Percentiles rank a stretch among this genome's conserved stretches.
phyloP scores from a whole-genome alignment of 2,113 vertebrate species.

The Cheilinus undulatus region DNA sequence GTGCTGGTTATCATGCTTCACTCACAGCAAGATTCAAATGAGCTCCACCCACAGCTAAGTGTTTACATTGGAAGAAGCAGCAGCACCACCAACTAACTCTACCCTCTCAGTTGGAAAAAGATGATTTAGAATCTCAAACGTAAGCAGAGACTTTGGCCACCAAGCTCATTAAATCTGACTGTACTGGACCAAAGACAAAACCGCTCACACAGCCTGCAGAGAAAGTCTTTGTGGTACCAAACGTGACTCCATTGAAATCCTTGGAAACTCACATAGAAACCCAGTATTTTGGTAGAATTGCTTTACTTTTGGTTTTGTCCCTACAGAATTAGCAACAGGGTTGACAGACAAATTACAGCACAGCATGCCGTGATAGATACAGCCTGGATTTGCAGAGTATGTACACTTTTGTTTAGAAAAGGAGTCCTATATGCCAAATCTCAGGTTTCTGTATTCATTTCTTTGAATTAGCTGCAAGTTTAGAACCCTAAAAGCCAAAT shows the following conservation, averaged over 20 bases:
- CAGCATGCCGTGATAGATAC: slow-evolving; percentile 42
- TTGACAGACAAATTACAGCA: slow-evolving; percentile 38
- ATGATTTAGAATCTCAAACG: slow-evolving; percentile 36
- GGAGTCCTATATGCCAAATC: slow-evolving; percentile 30
- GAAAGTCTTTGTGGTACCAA: background rate
- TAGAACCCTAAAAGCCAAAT: background rate
- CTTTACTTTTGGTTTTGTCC: slow-evolving; percentile 15
- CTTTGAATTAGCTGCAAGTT: background rate
- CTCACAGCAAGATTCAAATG: slow-evolving; percentile 62
- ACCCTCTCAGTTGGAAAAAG: slow-evolving; percentile 16
- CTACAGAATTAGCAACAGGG: slow-evolving; percentile 24
- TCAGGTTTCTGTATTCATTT: slow-evolving; percentile 9
- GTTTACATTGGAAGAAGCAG: slow-evolving; percentile 62
- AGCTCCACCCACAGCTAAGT: slow-evolving; percentile 39
- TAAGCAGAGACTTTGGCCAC: slow-evolving; percentile 8
- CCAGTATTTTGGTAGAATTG: background rate
- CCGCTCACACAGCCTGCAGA: slow-evolving; percentile 9
- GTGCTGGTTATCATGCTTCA: slow-evolving; percentile 31
- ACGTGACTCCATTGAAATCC: background rate
- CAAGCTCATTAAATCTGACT: slow-evolving; percentile 7
- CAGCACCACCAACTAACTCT: slow-evolving; percentile 10
- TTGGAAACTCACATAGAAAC: slow-evolving; percentile 9
- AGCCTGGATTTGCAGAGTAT: slow-evolving; percentile 2
- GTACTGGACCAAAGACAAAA: slow-evolving; percentile 17
- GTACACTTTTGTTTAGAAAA: slow-evolving; percentile 39